Conservation (phyloP, 2,888 invertebrate genomes). For the Troilus luridus region DNA sequence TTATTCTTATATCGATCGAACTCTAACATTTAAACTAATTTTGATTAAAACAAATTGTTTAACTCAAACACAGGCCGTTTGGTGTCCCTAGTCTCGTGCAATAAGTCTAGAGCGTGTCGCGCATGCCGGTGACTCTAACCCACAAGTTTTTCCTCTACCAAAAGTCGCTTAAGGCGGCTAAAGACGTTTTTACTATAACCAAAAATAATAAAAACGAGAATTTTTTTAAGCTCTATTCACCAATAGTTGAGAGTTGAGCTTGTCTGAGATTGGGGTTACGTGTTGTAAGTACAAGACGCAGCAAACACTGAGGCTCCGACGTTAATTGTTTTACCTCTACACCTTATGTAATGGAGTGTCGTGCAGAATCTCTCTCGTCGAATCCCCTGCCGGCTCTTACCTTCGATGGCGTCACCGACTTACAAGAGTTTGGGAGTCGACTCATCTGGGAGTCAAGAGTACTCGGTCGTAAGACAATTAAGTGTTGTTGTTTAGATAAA, state of each 20-base stretch:
- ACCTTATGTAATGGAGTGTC: not conserved
- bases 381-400: not conserved
- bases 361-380: not conserved
- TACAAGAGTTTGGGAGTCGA: not conserved
- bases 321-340: slow-evolving; percentile 1
- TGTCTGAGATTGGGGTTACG: not conserved
- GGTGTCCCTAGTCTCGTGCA: no score
- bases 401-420: not conserved
- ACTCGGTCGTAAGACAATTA: not conserved
- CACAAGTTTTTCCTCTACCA: no score
- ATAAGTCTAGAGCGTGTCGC: no score
- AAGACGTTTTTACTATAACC: no score
- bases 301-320: not conserved
- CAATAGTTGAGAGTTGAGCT: not conserved
- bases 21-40: no score
- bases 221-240: not conserved
- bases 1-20: no score
- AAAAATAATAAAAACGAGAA: no score
- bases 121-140: no score
- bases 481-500: not conserved
- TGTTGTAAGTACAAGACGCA: not conserved
- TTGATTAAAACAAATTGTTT: no score
- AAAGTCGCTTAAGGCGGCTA: no score
- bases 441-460: not conserved
- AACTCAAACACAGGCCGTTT: no score